Evolutionary conservation across 2,113 vertebrate genomes (phyloP).

Genomic region (Vanacampus margaritifer): DNA sequence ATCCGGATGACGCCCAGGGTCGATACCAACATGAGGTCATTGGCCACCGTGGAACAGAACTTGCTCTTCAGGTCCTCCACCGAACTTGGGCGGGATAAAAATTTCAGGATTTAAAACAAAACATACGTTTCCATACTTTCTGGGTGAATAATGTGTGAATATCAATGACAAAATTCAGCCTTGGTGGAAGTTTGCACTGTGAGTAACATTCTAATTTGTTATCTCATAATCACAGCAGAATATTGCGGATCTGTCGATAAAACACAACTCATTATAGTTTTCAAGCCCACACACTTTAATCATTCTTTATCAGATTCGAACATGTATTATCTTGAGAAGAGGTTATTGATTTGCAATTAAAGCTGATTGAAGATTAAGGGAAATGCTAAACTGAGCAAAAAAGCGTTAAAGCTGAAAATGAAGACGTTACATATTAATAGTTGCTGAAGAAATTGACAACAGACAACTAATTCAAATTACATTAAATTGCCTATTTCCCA

Average conservation of each 20-base stretch:
- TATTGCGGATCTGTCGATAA: conserved; percentile 11
- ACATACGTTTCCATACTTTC: background rate
- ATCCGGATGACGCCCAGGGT: conserved; percentile 93
- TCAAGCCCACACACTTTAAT: conserved; percentile 10
- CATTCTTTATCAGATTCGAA: conserved; percentile 27
- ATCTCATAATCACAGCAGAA: conserved; percentile 11
- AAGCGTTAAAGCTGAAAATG: no score
- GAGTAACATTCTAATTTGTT: background rate
- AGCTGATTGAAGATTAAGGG: background rate
- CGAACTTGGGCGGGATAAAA: conserved; percentile 62
- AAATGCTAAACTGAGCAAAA: background rate
- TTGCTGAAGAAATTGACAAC: background rate
- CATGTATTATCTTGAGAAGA: conserved; percentile 19
- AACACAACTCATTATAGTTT: background rate
- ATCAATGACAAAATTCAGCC: background rate
- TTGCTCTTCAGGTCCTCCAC: conserved; percentile 96
- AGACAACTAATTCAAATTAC: background rate
- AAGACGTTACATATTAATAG: no score
- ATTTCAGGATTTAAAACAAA: conserved; percentile 4
- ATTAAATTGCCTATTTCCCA: background rate
- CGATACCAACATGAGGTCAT: conserved; percentile 91
- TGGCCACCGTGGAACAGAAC: conserved; percentile 97
- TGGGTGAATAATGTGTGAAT: background rate
- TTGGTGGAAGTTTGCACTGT: background rate
- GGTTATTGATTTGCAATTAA: background rate